A percentile compares a stretch with the other conserved stretches of the same genome.
These are phyloP conservation scores for Gobius niger DNA, from an alignment of 2,113 vertebrate species.

Conservation along the genomic window DNA sequence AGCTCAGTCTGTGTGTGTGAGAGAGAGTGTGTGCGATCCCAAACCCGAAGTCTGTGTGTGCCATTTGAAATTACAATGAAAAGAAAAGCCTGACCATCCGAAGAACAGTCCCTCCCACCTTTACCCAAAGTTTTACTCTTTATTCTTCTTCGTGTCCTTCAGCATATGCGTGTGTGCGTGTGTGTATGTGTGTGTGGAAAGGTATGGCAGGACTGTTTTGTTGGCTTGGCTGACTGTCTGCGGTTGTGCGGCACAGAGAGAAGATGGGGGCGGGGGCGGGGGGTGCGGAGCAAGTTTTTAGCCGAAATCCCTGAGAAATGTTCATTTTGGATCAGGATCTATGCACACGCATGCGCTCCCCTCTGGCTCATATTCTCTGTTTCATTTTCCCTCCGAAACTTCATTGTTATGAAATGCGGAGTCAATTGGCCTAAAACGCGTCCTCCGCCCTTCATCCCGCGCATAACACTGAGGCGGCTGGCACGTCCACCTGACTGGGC, in stretches of 20 bases:
- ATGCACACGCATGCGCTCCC: constrained; percentile 76
- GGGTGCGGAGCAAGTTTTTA: constrained; percentile 77
- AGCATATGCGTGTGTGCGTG: background rate
- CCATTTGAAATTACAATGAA: constrained; percentile 70
- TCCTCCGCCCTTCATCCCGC: constrained; percentile 29
- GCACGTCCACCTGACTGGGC: constrained; percentile 32
- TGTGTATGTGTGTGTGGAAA: constrained; percentile 32
- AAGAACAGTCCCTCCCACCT: constrained; percentile 66
- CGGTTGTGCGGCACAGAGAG: constrained; percentile 78
- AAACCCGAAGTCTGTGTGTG: constrained; percentile 40
- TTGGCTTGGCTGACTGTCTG: constrained; percentile 82
- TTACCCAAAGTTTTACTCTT: constrained; percentile 36
- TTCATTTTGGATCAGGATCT: constrained; percentile 80
- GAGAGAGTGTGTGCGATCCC: constrained; percentile 37
- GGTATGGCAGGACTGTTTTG: constrained; percentile 75
- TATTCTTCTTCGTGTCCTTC: constrained; percentile 33
- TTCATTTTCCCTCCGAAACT: constrained; percentile 73
- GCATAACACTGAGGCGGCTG: background rate
- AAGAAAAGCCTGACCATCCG: constrained; percentile 63
- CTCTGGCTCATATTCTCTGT: constrained; percentile 70
- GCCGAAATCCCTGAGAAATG: constrained; percentile 82
- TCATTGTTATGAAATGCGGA: constrained; percentile 73
- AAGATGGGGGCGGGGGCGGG: constrained; percentile 39
- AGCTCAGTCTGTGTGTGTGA: constrained; percentile 40
- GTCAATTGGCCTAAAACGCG: constrained; percentile 67